A percentile compares a stretch with the other conserved stretches of the same genome.
phyloP scores from a whole-genome alignment of 2,113 vertebrate genomes.

The Gracilinanus agilis region DNA sequence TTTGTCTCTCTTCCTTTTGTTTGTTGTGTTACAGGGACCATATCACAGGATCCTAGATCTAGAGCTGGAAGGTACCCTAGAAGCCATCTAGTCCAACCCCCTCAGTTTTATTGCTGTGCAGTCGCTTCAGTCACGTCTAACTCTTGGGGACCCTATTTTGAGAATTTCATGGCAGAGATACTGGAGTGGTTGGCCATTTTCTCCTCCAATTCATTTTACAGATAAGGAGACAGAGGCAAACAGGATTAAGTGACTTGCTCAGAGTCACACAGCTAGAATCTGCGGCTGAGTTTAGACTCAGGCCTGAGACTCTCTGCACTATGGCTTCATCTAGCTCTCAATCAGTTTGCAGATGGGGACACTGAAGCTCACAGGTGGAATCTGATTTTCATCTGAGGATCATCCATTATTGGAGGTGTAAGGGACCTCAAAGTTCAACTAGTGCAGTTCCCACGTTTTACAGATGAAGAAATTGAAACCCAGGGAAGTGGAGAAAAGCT shows the following conservation, averaged over 20 bases:
- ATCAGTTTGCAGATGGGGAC: not conserved
- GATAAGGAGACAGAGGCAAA: too few relatives aligned
- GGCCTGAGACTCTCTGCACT: too few relatives aligned
- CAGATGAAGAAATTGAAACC: not conserved
- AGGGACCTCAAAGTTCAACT: not conserved
- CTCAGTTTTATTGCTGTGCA: not conserved
- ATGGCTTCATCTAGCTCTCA: too few relatives aligned
- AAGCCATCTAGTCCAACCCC: not conserved
- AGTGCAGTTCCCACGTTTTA: not conserved
- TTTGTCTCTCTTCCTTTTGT: not conserved
- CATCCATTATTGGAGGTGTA: not conserved
- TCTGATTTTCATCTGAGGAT: not conserved
- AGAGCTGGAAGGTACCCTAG: not conserved
- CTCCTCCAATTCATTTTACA: too few relatives aligned
- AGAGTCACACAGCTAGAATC: too few relatives aligned
- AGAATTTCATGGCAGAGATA: too few relatives aligned
- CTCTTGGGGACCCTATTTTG: too few relatives aligned
- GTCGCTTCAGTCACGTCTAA: too few relatives aligned
- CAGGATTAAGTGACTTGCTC: too few relatives aligned
- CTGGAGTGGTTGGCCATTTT: too few relatives aligned
- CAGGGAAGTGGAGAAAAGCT: not conserved
- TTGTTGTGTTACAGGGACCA: constrained; percentile 36
- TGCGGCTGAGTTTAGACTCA: too few relatives aligned
- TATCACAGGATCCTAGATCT: constrained; percentile 50
- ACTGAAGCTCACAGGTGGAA: not conserved